A percentile compares a stretch with the other conserved stretches of the same genome.
Evolutionary conservation across 2,888 invertebrate species (phyloP).

Genomic region (Heteromurus nitidus): DNA sequence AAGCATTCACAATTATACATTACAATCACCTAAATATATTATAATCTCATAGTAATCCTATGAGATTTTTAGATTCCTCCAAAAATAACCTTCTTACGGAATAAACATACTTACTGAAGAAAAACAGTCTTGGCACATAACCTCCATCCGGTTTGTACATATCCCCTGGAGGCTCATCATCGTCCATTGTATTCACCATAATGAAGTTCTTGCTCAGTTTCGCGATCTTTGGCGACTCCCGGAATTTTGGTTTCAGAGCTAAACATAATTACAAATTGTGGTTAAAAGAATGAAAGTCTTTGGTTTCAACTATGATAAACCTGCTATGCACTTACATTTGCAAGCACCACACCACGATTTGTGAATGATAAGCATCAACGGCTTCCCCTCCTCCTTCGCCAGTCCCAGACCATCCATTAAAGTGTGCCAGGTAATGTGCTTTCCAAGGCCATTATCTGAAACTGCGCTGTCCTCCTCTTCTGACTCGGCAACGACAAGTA

Average conservation of each 20-base stretch:
- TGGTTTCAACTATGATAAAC: too few species aligned
- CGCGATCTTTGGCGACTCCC: conserved; percentile 79
- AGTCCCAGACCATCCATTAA: conserved; percentile 70
- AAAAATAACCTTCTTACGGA: neutral
- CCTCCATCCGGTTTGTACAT: conserved; percentile 81
- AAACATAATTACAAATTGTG: too few species aligned
- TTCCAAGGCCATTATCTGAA: conserved; percentile 72
- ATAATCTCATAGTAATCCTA: too few species aligned
- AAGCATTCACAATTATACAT: neutral
- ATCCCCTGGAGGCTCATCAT: conserved; percentile 78
- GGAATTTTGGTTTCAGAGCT: conserved; percentile 81
- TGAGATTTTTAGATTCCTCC: too few species aligned
- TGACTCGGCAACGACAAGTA: neutral
- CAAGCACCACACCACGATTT: conserved; percentile 83
- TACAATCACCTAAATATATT: neutral
- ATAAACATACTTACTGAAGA: conserved; percentile 76
- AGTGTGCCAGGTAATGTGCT: conserved; percentile 72
- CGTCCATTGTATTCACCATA: conserved; percentile 82
- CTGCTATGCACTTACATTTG: conserved; percentile 77
- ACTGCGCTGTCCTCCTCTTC: conserved; percentile 32
- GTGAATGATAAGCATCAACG: conserved; percentile 82
- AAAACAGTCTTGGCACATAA: conserved; percentile 83
- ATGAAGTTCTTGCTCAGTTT: conserved; percentile 80
- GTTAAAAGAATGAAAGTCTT: too few species aligned
- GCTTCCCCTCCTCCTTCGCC: conserved; percentile 76